Conservation (phyloP, 1,140 invertebrate species). For the Lucilia cuprina region DNA sequence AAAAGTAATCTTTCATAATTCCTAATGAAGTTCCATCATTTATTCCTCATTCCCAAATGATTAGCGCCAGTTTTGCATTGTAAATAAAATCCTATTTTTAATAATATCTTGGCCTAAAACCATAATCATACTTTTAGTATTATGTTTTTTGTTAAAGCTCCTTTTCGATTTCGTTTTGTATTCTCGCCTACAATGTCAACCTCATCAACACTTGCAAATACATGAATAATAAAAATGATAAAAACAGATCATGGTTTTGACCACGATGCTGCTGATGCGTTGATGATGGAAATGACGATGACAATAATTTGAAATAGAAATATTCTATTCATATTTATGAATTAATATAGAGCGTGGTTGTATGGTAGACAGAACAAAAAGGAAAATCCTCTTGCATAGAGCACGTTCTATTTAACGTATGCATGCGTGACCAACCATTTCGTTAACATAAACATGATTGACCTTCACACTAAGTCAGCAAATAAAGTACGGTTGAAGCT, state of each 20-base stretch:
- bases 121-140: neutral
- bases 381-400: neutral
- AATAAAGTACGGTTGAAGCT: neutral
- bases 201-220: conserved; percentile 31
- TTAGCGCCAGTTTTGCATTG: neutral
- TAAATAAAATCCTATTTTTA: conserved; percentile 9
- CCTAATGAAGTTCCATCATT: conserved; percentile 22
- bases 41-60: neutral
- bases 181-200: neutral
- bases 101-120: conserved; percentile 24
- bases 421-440: conserved; percentile 32
- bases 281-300: neutral
- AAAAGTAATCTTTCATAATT: neutral
- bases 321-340: conserved; percentile 22
- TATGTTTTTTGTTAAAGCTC: neutral
- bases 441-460: conserved; percentile 9
- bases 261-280: neutral
- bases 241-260: neutral
- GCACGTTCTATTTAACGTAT: conserved; percentile 31
- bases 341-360: neutral
- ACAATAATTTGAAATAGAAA: conserved; percentile 24
- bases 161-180: neutral
- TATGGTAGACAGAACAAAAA: neutral
- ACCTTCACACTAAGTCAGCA: conserved; percentile 21
- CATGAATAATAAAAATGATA: neutral